Base-by-base conservation (phyloP, 2,888 invertebrate genomes). In the Scaeva pyrastri region DNA sequence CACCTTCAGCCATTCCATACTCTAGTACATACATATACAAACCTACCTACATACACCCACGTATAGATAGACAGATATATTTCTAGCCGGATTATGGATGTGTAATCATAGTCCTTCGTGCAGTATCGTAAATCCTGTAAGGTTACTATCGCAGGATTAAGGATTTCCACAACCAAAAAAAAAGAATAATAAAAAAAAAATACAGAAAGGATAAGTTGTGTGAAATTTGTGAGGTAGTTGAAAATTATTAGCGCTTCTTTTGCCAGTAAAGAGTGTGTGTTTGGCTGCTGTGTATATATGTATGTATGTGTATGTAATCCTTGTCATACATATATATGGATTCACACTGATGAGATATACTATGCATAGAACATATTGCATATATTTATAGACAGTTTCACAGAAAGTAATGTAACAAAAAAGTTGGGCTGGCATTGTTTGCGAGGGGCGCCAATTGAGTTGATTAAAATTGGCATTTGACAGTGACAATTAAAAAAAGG, bases 111-210 rank as follows among this genome's bases (percentile, higher is more conserved):
- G 75, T 71, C 73, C 73, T 73, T 66, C 73, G 58, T 73, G 60
- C 48, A 62, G 70, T 72, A 76, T 68, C 68, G 76, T 77, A 81
- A 82, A 82, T 86, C 78, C 82, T 78, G 70, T 78, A 74, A 74
- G 78, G 82, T 86, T 82, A 82, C 86, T 81, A 71, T 82, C 82
- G 64, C 74, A 60, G 86, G 86, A 86, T 86, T 86, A 86, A 74
- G 74, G 76, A 50, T 56, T 64, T 64, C 43, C 76, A 36, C 23
- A 50, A 26, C 23, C 31, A 26, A 41, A 39, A 19, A 58, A 78
- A 74, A 39, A 2, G 7, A n/a, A 83, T 73, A 56, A 62, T 68
- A 77, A 10, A 36, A 55, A 43, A 19, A 31, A 55, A 72, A 66
- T 21, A 36, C 12, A 64, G 48, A 85, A 76, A 56, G 76, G 76